phyloP scores from a whole-genome alignment of 2,113 vertebrate species.

The Marcusenius ussheri region DNA sequence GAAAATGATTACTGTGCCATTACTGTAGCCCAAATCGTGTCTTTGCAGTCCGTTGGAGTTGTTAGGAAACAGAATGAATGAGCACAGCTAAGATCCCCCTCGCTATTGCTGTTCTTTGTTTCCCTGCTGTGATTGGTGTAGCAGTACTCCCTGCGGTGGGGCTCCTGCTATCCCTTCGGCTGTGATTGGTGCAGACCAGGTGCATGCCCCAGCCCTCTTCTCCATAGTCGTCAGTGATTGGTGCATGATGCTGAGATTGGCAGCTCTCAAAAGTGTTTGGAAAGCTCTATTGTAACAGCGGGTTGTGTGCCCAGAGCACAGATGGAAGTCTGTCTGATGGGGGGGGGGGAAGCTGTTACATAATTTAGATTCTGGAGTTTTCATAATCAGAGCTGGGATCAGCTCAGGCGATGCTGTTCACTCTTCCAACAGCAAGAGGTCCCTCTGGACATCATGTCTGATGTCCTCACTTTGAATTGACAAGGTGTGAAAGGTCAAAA shows the following conservation, averaged over 20 bases:
- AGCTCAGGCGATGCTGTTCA: background rate
- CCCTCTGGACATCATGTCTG: background rate
- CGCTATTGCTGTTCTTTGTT: background rate
- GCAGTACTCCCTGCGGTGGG: background rate
- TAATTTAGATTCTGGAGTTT: constrained; percentile 13
- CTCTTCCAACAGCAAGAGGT: background rate
- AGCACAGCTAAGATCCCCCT: background rate
- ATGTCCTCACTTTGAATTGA: background rate
- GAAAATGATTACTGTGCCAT: constrained; percentile 10
- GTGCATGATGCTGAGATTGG: background rate
- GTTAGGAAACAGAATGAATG: constrained; percentile 13
- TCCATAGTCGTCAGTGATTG: constrained; percentile 1
- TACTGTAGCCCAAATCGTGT: background rate
- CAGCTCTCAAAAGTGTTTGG: constrained; percentile 2
- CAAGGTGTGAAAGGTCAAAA: background rate
- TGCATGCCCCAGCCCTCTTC: background rate
- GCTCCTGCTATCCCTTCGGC: background rate
- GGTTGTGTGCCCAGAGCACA: constrained; percentile 18
- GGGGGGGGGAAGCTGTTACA: background rate
- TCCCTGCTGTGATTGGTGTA: constrained; percentile 3
- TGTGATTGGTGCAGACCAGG: background rate
- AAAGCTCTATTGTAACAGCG: constrained; percentile 7
- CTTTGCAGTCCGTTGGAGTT: background rate
- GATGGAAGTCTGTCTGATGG: constrained; percentile 14
- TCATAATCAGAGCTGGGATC: constrained; percentile 5